Conservation (phyloP, 2,888 invertebrate species). For the Eilema depressum region DNA sequence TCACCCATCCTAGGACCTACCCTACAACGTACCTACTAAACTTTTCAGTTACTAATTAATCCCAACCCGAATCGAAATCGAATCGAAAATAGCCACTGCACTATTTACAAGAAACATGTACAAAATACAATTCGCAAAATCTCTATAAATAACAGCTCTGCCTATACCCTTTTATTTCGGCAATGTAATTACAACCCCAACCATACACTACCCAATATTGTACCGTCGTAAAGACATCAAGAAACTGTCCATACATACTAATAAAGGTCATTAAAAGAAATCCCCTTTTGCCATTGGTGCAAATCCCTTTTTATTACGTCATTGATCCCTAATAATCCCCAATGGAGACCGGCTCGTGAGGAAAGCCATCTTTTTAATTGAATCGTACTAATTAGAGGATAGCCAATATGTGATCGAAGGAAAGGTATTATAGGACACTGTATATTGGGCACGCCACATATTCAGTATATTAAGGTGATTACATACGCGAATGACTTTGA, state of each 20-base stretch:
- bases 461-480: too few relatives aligned
- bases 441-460: not conserved
- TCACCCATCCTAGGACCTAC: too few relatives aligned
- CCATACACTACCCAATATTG: not conserved
- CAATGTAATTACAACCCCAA: not conserved
- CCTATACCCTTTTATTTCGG: too few relatives aligned
- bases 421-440: not conserved
- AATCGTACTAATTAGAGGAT: conserved; percentile 15
- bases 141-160: not conserved
- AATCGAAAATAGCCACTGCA: too few relatives aligned
- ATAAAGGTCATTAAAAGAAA: conserved; percentile 34
- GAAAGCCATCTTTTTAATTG: conserved; percentile 18
- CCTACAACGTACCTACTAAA: too few relatives aligned
- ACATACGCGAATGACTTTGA: too few relatives aligned
- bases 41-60: too few relatives aligned
- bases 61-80: too few relatives aligned
- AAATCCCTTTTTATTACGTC: conserved; percentile 37
- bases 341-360: conserved; percentile 9
- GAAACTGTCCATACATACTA: conserved; percentile 28
- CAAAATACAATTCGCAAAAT: not conserved
- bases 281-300: conserved; percentile 17
- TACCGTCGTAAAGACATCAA: not conserved
- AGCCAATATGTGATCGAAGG: conserved; percentile 4
- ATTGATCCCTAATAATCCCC: conserved; percentile 32
- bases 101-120: too few relatives aligned